Evolutionary conservation across 2,888 invertebrate genomes (phyloP).

Genomic region (Campoletis raptor): DNA sequence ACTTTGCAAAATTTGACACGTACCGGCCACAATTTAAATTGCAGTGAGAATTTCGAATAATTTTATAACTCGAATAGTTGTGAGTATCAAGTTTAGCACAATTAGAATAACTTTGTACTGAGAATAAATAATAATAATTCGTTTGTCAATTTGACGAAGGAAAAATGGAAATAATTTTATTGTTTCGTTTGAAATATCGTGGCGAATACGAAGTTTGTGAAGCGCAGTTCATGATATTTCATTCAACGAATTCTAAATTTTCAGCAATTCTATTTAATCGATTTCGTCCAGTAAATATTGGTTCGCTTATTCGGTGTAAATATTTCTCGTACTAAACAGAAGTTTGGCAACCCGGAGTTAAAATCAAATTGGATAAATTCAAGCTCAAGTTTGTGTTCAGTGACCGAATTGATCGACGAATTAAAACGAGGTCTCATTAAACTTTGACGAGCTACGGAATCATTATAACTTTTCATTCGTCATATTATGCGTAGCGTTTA

Average conservation of each 20-base stretch:
- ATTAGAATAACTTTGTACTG: background rate
- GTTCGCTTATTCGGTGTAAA: background rate
- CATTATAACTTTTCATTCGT: conserved; percentile 6
- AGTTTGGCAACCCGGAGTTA: background rate
- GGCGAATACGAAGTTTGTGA: no score
- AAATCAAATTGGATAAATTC: background rate
- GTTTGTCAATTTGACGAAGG: background rate
- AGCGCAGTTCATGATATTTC: background rate
- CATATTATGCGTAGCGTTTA: background rate
- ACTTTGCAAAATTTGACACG: background rate
- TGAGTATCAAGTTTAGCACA: background rate
- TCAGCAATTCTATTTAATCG: background rate
- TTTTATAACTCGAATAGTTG: background rate
- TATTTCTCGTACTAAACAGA: background rate
- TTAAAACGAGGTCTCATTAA: conserved; percentile 1
- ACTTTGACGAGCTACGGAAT: background rate
- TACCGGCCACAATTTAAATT: background rate
- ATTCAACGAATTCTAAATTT: background rate
- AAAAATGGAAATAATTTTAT: background rate
- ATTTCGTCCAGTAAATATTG: background rate
- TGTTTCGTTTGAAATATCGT: background rate
- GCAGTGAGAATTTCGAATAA: background rate
- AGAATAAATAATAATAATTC: background rate
- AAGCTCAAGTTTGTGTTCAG: background rate
- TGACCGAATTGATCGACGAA: background rate